phyloP scores from a whole-genome alignment of 23 tunicate genomes.

The Halocynthia aurantium region DNA sequence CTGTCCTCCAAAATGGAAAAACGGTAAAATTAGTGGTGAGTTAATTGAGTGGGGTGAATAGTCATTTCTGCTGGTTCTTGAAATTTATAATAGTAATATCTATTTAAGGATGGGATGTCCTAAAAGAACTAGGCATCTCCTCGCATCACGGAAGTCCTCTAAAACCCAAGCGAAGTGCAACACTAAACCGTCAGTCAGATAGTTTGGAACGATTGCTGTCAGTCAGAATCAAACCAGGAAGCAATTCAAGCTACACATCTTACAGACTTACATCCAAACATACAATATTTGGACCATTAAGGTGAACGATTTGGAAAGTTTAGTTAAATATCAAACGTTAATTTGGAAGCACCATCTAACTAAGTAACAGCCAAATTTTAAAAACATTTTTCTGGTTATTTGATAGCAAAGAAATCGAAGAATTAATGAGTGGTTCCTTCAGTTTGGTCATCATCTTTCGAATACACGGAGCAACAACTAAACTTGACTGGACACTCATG shows the following conservation, averaged over 20 bases:
- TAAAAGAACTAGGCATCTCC: not conserved
- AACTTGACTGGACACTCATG: slow-evolving; percentile 54
- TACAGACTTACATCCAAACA: slow-evolving; percentile 1
- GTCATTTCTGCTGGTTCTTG: not conserved
- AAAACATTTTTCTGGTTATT: too few relatives aligned
- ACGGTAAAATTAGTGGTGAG: not conserved
- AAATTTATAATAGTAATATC: not conserved
- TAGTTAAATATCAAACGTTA: not conserved
- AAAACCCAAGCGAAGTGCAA: slow-evolving; percentile 5
- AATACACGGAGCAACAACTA: slow-evolving; percentile 48
- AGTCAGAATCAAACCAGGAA: slow-evolving; percentile 6
- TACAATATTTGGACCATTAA: not conserved
- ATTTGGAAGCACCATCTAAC: not conserved
- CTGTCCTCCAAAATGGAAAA: not conserved
- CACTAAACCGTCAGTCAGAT: not conserved
- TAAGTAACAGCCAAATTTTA: not conserved
- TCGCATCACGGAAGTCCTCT: not conserved
- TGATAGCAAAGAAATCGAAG: too few relatives aligned
- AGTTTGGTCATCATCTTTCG: slow-evolving; percentile 33
- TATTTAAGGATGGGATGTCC: slow-evolving; percentile 3
- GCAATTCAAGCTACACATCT: not conserved
- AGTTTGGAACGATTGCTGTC: not conserved
- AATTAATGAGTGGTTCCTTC: not conserved
- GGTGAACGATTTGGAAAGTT: not conserved
- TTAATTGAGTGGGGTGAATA: not conserved